Percentiles rank a stretch among this genome's conserved stretches.
phyloP scores from a whole-genome alignment of 1,140 invertebrate species.

The Thaumetopoea pityocampa region DNA sequence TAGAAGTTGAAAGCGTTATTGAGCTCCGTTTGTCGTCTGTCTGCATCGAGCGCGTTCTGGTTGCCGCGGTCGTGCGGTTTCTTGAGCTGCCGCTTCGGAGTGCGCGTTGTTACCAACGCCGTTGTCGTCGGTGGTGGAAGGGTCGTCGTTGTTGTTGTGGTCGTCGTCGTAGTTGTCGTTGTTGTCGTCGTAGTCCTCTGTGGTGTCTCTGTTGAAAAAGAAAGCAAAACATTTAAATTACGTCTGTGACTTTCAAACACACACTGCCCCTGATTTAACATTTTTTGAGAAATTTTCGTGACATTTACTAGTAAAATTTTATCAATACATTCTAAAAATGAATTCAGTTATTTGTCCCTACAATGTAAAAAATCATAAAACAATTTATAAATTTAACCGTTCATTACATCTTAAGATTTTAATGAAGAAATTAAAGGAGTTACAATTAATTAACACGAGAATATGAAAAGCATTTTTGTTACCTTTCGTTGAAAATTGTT shows the following conservation, averaged over 20 bases:
- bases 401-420: not conserved
- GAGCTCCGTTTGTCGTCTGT: slow-evolving; percentile 35
- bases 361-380: too few species aligned
- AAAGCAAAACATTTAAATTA: slow-evolving; percentile 4
- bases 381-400: not conserved
- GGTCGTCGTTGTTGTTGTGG: slow-evolving; percentile 55
- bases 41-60: slow-evolving; percentile 53
- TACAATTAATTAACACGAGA: too few species aligned
- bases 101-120: slow-evolving; percentile 36
- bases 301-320: too few species aligned
- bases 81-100: slow-evolving; percentile 53
- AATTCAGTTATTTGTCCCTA: too few species aligned
- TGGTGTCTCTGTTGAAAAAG: slow-evolving; percentile 62
- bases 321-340: too few species aligned
- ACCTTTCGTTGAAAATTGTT: too few species aligned
- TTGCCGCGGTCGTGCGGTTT: slow-evolving; percentile 44
- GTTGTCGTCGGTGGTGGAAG: slow-evolving; percentile 38
- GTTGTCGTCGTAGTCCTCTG: slow-evolving; percentile 61
- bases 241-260: too few species aligned
- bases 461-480: too few species aligned
- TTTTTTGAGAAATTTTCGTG: too few species aligned
- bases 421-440: too few species aligned
- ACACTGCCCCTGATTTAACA: too few species aligned
- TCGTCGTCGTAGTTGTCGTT: slow-evolving; percentile 57
- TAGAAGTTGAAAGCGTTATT: slow-evolving; percentile 57